Base-by-base conservation (phyloP, 2,797 vertebrate genomes). In the Hippocampus kuda region DNA sequence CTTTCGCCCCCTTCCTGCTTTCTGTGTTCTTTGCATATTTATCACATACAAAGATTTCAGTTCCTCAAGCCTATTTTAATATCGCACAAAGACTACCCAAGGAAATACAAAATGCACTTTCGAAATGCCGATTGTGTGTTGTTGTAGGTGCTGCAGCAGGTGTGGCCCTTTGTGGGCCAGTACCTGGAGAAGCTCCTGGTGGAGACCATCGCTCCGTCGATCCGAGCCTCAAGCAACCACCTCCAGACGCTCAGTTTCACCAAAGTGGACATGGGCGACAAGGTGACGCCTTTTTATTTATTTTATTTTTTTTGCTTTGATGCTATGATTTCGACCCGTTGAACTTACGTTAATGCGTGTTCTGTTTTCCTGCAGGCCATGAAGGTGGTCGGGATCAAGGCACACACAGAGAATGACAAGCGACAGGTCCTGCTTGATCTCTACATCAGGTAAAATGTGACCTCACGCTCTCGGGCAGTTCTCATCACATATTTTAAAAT, bases 121-220 rank as follows among this genome's bases (percentile, higher is more conserved):
- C 46, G 16, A 48, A 16, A 48, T 48, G 34, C 34, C 34, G 8
- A 7, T 1, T 64, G 26, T 10, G 70, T 67, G 22, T 8, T 11
- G 61, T 41, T 56, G 16, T 77, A 98, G 96, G 90, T 98, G 46
- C 83, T 97, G 75, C 92, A 93, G 49, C 96, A 97, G 83, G 92
- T 94, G 57, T 98, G 95, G 95, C 95, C 95, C 0, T 98, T 94
- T 68, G 89, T 98, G 0, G 94, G 95, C 11, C 95, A 94, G 74
- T 98, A 94, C 75, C 86, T 96, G 69, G 94, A 97, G 88, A 97
- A 97, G 87, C 87, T 98, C 78, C 85, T 98, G 77, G 86, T 90
- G 42, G 94, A 95, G 72, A 93, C 89, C 22, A 91, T 98, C n/a
- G 94, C 94, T 12, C 94, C 96, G 0, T 89, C 91, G 59, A 90